phyloP scores from a whole-genome alignment of 2,797 vertebrate species.

The Heliangelus exortis region DNA sequence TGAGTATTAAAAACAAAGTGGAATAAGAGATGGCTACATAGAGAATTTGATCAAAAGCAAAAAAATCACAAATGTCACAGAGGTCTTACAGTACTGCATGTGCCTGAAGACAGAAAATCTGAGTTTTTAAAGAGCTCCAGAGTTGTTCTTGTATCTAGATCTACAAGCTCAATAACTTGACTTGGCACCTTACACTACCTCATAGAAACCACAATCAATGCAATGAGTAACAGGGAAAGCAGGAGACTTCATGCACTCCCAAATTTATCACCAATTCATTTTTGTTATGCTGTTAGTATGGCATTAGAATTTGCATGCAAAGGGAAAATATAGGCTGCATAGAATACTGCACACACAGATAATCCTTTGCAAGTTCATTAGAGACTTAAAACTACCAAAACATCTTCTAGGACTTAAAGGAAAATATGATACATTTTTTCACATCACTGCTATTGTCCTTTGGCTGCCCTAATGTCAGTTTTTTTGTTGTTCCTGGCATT shows the following conservation, averaged over 20 bases:
- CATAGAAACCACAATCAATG: not conserved
- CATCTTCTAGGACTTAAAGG: not conserved
- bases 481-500: not conserved
- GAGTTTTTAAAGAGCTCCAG: not conserved
- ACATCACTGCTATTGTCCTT: constrained; percentile 8
- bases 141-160: not conserved
- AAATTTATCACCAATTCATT: not conserved
- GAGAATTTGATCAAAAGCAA: not conserved
- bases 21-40: not conserved
- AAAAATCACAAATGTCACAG: not conserved
- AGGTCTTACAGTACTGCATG: not conserved
- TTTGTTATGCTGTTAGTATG: not conserved
- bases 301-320: not conserved
- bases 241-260: not conserved
- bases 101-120: not conserved
- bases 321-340: not conserved
- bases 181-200: not conserved
- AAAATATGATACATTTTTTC: not conserved
- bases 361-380: not conserved
- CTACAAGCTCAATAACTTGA: not conserved
- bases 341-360: not conserved
- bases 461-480: not conserved
- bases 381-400: not conserved
- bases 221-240: not conserved
- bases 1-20: not conserved